These are phyloP conservation scores for Falco novaeseelandiae DNA, from an alignment of 2,797 vertebrate genomes.

Conservation along the genomic window DNA sequence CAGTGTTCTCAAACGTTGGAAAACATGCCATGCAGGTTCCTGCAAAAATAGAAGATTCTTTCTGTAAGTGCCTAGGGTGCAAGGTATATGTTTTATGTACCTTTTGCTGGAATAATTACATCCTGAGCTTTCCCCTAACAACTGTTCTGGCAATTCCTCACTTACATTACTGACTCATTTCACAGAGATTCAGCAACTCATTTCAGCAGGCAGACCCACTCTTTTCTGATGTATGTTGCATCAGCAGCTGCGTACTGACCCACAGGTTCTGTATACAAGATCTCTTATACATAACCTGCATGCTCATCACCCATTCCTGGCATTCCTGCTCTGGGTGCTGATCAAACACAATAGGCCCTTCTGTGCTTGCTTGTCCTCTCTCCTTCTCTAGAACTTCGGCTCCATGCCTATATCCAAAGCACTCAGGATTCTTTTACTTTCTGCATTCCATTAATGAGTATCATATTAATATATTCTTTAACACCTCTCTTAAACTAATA, in stretches of 20 bases:
- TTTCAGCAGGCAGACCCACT: neutral
- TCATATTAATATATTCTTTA: neutral
- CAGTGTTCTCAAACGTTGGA: neutral
- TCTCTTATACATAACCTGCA: neutral
- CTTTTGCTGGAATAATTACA: neutral
- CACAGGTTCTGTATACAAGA: neutral
- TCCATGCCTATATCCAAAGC: neutral
- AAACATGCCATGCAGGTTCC: neutral
- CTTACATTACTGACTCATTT: neutral
- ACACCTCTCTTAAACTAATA: neutral
- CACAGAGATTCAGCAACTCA: neutral
- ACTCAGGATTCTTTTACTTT: neutral
- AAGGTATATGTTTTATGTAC: neutral
- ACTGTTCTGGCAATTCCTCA: neutral
- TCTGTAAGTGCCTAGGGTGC: neutral
- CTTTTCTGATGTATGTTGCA: neutral
- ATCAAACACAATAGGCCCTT: neutral
- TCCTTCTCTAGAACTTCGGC: neutral
- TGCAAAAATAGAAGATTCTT: neutral
- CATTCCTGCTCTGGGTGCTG: neutral
- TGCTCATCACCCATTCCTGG: neutral
- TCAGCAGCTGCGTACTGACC: neutral
- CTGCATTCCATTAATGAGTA: neutral
- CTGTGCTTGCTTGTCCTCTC: neutral
- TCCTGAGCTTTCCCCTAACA: neutral